Conservation (phyloP, 2,797 vertebrate species). For the Hoplostethus atlanticus region DNA sequence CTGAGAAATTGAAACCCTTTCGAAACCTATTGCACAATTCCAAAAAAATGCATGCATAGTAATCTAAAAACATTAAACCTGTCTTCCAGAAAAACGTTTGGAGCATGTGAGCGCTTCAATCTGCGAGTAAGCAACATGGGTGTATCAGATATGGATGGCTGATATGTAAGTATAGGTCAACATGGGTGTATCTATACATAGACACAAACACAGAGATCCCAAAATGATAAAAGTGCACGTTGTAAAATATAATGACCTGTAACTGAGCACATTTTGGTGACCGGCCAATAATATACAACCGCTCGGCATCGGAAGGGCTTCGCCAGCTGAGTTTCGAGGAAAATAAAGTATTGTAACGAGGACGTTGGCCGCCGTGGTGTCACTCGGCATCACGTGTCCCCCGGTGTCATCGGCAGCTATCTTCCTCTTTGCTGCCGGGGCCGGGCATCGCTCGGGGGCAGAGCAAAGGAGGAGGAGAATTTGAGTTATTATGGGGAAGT, state of each 20-base stretch:
- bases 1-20: too few species aligned
- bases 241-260: constrained; percentile 38
- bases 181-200: background rate
- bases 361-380: constrained; percentile 50
- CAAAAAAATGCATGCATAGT: too few species aligned
- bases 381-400: constrained; percentile 69
- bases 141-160: background rate
- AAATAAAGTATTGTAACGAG: constrained; percentile 50
- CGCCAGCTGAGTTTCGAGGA: constrained; percentile 34
- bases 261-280: constrained; percentile 31
- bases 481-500: constrained; percentile 74
- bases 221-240: constrained; percentile 29
- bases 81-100: too few species aligned
- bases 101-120: too few species aligned
- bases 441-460: constrained; percentile 51
- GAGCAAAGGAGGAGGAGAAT: constrained; percentile 61
- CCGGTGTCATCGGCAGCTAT: constrained; percentile 37
- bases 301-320: background rate
- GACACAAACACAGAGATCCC: constrained; percentile 11
- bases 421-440: constrained; percentile 55
- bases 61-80: too few species aligned
- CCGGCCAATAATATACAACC: constrained; percentile 33
- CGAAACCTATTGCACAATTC: too few species aligned
- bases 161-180: background rate
- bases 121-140: background rate